These are phyloP conservation scores for Chaetodon trifasciatus DNA, from an alignment of 2,797 vertebrate species.

Conservation along the genomic window DNA sequence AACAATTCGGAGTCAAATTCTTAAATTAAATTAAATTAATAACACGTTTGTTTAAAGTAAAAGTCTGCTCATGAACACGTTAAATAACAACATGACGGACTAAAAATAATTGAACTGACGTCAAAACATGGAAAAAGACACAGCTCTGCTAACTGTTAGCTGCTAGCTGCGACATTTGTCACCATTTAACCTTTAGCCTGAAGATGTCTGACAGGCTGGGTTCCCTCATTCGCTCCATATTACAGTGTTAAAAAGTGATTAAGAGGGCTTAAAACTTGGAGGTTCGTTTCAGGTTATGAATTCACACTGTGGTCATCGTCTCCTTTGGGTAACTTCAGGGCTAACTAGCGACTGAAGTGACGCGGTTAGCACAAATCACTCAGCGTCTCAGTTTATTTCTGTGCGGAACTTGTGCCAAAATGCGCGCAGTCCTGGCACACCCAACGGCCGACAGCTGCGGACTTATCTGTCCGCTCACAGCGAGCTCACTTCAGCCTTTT, in stretches of 20 bases:
- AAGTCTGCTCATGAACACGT: no score
- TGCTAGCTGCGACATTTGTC: not conserved
- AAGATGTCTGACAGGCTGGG: not conserved
- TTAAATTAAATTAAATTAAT: no score
- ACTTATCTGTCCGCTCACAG: not conserved
- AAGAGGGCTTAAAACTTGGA: not conserved
- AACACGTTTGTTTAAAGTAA: not conserved
- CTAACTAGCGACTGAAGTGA: not conserved
- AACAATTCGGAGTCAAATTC: no score
- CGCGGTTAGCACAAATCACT: not conserved
- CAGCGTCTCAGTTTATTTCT: not conserved
- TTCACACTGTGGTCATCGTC: no score
- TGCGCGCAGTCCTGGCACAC: not conserved
- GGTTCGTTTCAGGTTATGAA: not conserved
- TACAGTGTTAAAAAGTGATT: no score
- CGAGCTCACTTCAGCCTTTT: constrained; percentile 7
- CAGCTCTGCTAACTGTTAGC: not conserved
- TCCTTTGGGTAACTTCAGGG: no score
- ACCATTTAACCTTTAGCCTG: not conserved
- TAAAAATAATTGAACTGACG: no score
- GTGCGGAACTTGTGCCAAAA: not conserved
- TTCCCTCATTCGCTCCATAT: not conserved
- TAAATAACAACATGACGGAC: not conserved
- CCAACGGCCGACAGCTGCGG: not conserved
- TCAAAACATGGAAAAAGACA: not conserved